Evolutionary conservation across 2,797 vertebrate species (phyloP), one percentile per base, ranked within the genome.

Genomic region (Squalus acanthias): DNA sequence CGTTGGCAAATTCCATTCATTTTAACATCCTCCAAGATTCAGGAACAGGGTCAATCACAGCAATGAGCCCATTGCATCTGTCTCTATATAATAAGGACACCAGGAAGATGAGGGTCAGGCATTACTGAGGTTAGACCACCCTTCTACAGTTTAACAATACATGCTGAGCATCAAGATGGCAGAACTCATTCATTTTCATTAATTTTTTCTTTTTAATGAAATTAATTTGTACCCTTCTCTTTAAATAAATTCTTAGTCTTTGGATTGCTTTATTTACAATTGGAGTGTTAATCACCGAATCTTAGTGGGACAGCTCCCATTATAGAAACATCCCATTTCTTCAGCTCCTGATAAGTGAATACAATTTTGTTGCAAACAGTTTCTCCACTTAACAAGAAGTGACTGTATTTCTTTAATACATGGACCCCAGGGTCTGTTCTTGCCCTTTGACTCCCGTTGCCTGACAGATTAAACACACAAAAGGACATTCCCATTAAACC

Each of bases 391-490:
- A 95, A 95, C 70, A 57, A 95, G 70, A 95, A 95, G 70, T 74
- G 94, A 95, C 70, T 95, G 94, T 13, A 74, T 60, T 95, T 0
- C 94, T 57, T 91, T 94, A 96, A 76, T 96, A 96, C 22, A n/a
- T 0, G 0, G 1, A 69, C 96, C 95, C 96, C 29, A 53, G 79
- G 96, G 96, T 96, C n/a, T 94, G 96, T 96, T 97, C 96, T 95
- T 97, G 96, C 97, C 97, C 97, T 97, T 97, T 97, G 96, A 97
- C 97, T 96, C 96, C 72, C 46, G 24, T 53, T 50, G n/a, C 72
- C 53, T 93, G 91, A 79, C 76, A 95, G 24, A 96, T 82, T 33
- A 17, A 96, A 46, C 96, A 39, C 89, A 95, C 69, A 76, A 95
- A 60, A 95, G 94, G 70, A 76, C 70, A 72, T 95, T 95, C 94